Evolutionary conservation across 2,113 vertebrate genomes (phyloP), one percentile per base, ranked within the genome.

Genomic region (Pholis gunnellus): DNA sequence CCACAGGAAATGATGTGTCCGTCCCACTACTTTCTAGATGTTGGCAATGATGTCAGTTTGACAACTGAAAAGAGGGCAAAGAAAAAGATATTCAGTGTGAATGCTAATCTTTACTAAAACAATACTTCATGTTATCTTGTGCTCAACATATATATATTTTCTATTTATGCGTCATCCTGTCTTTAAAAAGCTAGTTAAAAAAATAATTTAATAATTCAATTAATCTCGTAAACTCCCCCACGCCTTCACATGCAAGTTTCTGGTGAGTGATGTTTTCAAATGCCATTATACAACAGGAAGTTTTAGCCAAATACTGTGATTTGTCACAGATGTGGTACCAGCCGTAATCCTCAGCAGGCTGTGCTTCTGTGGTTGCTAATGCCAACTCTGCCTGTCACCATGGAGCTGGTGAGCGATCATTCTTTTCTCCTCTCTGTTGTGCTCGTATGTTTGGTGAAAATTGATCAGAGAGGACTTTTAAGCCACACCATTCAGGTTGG

Each of bases 281-380:
- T 31, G 34, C 40, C 40, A 40, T 75, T 52, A 75, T 9, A 54
- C 46, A 72, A 78, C n/a, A 0, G 65, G 54, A 73, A 8, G 54
- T 75, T 74, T 75, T 44, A 38, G 72, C 31, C 50, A 74, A 79
- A 48, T 36, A 27, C 70, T 38, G 13, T 48, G 63, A 77, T 80
- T 79, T 54, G 75, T 79, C 67, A 72, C 80, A 83, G 86, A 87
- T 83, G 81, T 75, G 69, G 75, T 31, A 56, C 14, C 84, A 86
- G 81, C 84, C 80, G 75, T 75, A 67, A 46, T 77, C 64, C 61
- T 54, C 59, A 29, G 61, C 2, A 5, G n/a, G 72, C 63, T 40
- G 44, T 57, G 57, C 17, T 68, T 72, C 68, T 29, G 3, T 40
- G 31, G 20, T 68, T 71, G n/a, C 52, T 44, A 60, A 42, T 69